Evolutionary conservation across 2,888 invertebrate species (phyloP).

Genomic region (Platycheirus rosarum): DNA sequence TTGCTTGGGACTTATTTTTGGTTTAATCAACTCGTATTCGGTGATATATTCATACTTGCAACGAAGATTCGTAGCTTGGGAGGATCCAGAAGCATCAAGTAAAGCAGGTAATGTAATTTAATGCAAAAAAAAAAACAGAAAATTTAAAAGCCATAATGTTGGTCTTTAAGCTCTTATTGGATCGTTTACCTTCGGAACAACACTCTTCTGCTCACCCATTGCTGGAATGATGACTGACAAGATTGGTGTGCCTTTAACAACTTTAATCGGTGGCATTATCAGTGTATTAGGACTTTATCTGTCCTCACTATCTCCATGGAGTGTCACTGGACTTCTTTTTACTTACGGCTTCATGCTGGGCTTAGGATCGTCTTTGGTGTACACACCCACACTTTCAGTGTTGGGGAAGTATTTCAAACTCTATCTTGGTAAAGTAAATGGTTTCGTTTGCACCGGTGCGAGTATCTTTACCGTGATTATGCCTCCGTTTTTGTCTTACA

Average conservation of each 20-base stretch:
- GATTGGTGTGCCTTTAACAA: constrained; percentile 61
- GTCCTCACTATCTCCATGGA: constrained; percentile 57
- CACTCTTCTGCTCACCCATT: constrained; percentile 58
- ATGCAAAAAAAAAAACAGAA: neutral
- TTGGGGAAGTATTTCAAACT: constrained; percentile 64
- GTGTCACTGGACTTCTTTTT: constrained; percentile 54
- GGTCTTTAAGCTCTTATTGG: constrained; percentile 57
- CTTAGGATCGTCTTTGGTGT: constrained; percentile 59
- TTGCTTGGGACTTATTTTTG: constrained; percentile 63
- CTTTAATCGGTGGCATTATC: constrained; percentile 44
- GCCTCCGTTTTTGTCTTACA: constrained; percentile 55
- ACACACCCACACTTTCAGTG: constrained; percentile 61
- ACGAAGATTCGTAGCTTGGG: constrained; percentile 27
- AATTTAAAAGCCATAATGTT: neutral
- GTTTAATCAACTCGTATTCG: constrained; percentile 64
- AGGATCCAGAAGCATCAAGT: constrained; percentile 65
- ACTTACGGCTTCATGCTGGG: constrained; percentile 64
- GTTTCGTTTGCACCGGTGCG: constrained; percentile 64
- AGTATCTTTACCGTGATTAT: constrained; percentile 66
- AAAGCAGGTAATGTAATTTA: constrained; percentile 59
- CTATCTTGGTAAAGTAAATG: constrained; percentile 63
- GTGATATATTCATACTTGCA: constrained; percentile 66
- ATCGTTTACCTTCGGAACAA: constrained; percentile 66
- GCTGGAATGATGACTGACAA: constrained; percentile 62
- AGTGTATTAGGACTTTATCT: constrained; percentile 46